A percentile compares a stretch with the other conserved stretches of the same genome.
Conservation (phyloP, 2,797 vertebrate species). For the Pyrocephalus nanus region DNA sequence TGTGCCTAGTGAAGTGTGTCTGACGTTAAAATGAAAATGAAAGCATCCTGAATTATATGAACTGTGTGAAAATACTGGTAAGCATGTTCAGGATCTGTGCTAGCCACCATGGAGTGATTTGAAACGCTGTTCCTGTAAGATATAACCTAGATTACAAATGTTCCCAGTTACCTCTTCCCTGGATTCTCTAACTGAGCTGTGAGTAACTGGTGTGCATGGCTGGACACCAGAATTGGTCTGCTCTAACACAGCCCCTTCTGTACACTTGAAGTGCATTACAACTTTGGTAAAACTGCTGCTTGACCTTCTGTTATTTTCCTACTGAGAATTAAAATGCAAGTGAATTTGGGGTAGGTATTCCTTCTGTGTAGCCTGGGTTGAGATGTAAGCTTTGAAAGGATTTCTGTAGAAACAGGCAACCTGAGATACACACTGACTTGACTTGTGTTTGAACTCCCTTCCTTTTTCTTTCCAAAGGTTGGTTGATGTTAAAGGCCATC, state of each 20-base stretch:
- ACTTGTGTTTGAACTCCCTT: conserved; percentile 45
- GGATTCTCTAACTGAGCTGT: background rate
- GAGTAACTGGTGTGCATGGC: background rate
- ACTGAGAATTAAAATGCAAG: background rate
- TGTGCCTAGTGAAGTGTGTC: background rate
- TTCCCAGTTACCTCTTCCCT: background rate
- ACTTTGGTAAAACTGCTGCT: background rate
- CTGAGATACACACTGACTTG: background rate
- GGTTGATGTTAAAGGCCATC: conserved; percentile 46
- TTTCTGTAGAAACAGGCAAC: conserved; percentile 28
- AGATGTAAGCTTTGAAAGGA: background rate
- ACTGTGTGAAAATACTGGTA: background rate
- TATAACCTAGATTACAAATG: background rate
- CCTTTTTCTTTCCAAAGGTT: conserved; percentile 1
- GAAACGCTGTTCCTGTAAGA: background rate
- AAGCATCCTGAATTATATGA: background rate
- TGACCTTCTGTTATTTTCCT: background rate
- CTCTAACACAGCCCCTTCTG: background rate
- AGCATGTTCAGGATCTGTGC: background rate
- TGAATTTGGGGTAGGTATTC: background rate
- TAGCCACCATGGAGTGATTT: background rate
- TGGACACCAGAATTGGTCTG: background rate
- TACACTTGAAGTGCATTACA: background rate
- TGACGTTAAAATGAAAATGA: conserved; percentile 24
- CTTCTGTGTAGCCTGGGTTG: background rate